Evolutionary conservation across 2,888 invertebrate genomes (phyloP), one percentile per base, ranked within the genome.

Genomic region (Dioctria rufipes): DNA sequence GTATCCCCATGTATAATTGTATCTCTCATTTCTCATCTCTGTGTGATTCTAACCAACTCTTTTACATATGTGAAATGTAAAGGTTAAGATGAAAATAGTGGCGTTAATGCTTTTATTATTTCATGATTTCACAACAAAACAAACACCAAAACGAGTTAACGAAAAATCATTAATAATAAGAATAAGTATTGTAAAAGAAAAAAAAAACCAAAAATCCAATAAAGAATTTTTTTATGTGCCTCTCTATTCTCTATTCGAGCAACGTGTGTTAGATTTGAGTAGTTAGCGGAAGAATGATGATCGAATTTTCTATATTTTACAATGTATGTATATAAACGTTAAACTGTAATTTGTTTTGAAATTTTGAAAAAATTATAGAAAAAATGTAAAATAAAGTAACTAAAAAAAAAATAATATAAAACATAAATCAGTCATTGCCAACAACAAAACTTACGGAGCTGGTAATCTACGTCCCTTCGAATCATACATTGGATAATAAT

Each of bases 401-500:
- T 6, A 46, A 51, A 58, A 58, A 71, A 71, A 63, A 71, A 25
- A 25, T 54, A 11, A 25, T 51, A 9, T 13, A 67, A 71, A 71
- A 71, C 71, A 71, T 71, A 71, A 71, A 75, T 60, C 75, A 60
- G 43, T 75, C 75, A 75, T 61, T 60, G n/a, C 75, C 75, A 61
- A 13, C 75, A 75, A 85, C 75, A 75, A 85, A 86, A 89, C 89
- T 89, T 89, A 89, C 89, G 86, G 86, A 85, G 83, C 83, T 83
- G 86, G 86, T 85, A 87, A 86, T 86, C 86, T 88, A 86, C 86
- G 87, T 84, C 89, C 89, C 86, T 88, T 87, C 85, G 88, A 87
- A 88, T 89, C 89, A 87, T 88, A 89, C 84, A 87, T 86, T 86
- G 89, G 89, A 86, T 87, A 86, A 87, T 89, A 89, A 84, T 85